Conservation (phyloP, 2,113 vertebrate species). For the Sprattus sprattus region DNA sequence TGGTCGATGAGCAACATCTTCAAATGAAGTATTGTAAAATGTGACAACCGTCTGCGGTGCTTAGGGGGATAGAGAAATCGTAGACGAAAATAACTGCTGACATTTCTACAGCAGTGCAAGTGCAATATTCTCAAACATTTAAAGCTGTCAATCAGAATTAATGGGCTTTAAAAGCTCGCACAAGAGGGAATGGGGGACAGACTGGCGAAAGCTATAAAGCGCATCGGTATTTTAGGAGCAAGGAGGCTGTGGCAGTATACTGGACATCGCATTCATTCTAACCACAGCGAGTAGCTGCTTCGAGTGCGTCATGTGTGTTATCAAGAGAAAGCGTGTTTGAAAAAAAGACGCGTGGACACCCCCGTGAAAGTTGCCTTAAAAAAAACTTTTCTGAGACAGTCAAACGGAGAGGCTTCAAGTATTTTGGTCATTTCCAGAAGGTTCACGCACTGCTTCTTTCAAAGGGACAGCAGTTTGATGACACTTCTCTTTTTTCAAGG, state of each 20-base stretch:
- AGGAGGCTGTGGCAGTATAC: neutral
- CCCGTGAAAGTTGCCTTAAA: neutral
- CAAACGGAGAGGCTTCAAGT: neutral
- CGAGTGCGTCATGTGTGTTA: conserved; percentile 7
- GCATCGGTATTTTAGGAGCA: conserved; percentile 5
- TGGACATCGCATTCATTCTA: neutral
- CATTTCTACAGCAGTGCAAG: conserved; percentile 25
- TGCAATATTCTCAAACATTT: conserved; percentile 71
- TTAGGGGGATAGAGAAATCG: conserved; percentile 63
- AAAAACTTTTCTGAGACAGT: conserved; percentile 4
- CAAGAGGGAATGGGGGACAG: neutral
- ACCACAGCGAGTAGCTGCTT: neutral
- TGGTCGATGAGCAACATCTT: neutral
- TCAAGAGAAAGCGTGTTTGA: conserved; percentile 10
- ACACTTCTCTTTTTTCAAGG: neutral
- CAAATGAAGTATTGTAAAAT: neutral
- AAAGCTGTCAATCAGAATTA: conserved; percentile 81
- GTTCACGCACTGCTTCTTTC: neutral
- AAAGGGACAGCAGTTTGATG: neutral
- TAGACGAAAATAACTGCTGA: conserved; percentile 65
- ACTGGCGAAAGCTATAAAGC: neutral
- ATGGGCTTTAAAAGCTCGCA: conserved; percentile 75
- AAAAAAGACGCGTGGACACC: conserved; percentile 8
- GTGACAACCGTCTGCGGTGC: neutral
- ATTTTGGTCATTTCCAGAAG: neutral